Evolutionary conservation across 2,797 vertebrate species (phyloP), one percentile per base, ranked within the genome.

Genomic region (Labroides dimidiatus): DNA sequence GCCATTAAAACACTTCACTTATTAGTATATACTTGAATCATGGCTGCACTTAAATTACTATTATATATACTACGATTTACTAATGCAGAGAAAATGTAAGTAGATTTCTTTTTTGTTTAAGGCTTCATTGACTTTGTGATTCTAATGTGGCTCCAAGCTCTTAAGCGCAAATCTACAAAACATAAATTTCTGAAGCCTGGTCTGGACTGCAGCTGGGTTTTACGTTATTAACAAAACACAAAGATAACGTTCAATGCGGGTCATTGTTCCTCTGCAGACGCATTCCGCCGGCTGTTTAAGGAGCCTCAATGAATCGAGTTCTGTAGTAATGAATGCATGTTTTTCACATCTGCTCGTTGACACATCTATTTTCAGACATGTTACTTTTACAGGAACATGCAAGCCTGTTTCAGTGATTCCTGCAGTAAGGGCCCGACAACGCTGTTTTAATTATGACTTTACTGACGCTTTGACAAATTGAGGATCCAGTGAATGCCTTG

Each of bases 271-370:
- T 8, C 12, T 54, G 45, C 50, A 52, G 61, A 81, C 41, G 24
- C 55, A 50, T 20, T 2, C 23, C 57, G 15, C 24, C 54, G 23
- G 64, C 45, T 16, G 42, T 21, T 49, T 51, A 55, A 39, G 49
- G 30, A 33, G 30, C 30, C 30, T 6, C 4, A 33, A 33, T 33
- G 30, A 33, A 33, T 33, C 43, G 59, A 36, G 42, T 45, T 60
- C 55, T 59, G 60, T 37, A 24, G 20, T 45, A 62, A 80, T 75
- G 71, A 78, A 81, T 72, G 41, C 55, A 73, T 80, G 70, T 69
- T 79, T 84, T 82, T 78, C 78, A 81, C 71, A 64, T 82, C 79
- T 77, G 78, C 68, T 85, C 83, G 85, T 89, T 82, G 83, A 76
- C 65, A 55, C n/a, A 23, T 84, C 85, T 79, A 72, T 81, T 85